phyloP scores from a whole-genome alignment of 2,888 invertebrate genomes.

The Hyposoter dolosus region DNA sequence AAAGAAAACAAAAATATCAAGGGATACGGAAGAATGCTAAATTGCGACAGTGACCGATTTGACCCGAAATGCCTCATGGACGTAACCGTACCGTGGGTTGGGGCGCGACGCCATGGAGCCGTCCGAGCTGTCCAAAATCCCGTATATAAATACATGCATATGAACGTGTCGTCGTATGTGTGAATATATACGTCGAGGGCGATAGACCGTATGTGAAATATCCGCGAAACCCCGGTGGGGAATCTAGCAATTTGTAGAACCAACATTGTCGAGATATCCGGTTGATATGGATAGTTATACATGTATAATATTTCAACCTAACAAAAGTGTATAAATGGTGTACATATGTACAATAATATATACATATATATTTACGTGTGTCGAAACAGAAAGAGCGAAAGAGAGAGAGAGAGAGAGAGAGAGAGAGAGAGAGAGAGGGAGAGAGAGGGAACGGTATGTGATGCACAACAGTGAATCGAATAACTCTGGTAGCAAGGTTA shows the following conservation, averaged over 20 bases:
- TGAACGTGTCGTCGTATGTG: background rate
- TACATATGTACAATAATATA: constrained; percentile 6
- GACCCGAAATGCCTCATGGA: background rate
- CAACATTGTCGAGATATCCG: constrained; percentile 62
- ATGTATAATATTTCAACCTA: constrained; percentile 12
- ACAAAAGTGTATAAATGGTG: constrained; percentile 45
- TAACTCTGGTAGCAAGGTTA: constrained; percentile 46
- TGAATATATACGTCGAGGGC: constrained; percentile 25
- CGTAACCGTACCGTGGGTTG: background rate
- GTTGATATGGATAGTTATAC: constrained; percentile 36
- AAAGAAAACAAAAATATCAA: background rate
- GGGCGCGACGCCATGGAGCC: constrained; percentile 4
- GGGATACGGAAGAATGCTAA: background rate
- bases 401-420: too few relatives aligned
- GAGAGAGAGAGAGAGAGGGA: background rate
- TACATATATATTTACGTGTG: constrained; percentile 2
- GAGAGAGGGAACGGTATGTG: background rate
- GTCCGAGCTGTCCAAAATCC: constrained; percentile 9
- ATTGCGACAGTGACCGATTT: background rate
- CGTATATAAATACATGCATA: background rate
- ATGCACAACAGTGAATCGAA: constrained; percentile 47
- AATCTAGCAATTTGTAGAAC: constrained; percentile 67
- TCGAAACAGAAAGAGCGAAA: background rate
- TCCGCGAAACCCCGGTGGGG: constrained; percentile 51
- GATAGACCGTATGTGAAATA: constrained; percentile 53